Percentiles rank a stretch among this genome's conserved stretches.
Conservation (phyloP, 2,888 invertebrate species). For the Lasioglossum villosulum region DNA sequence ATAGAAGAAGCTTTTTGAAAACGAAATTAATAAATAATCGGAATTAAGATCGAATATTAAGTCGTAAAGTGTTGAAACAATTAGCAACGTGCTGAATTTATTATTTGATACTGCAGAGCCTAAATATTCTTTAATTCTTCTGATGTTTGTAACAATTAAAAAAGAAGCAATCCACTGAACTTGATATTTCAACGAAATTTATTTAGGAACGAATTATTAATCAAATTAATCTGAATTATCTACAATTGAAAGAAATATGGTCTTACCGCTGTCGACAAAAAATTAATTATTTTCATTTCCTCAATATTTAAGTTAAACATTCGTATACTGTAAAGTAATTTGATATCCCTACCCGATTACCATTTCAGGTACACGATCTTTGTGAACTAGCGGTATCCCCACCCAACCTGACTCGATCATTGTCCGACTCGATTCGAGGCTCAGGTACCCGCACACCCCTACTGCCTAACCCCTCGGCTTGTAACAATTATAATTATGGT, state of each 20-base stretch:
- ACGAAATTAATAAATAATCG: too few species aligned
- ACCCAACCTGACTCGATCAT: too few species aligned
- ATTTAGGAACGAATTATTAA: background rate
- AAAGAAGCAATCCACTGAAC: background rate
- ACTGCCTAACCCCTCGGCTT: too few species aligned
- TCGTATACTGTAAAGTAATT: background rate
- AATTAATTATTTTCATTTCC: background rate
- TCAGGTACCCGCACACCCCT: too few species aligned
- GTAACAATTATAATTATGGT: background rate
- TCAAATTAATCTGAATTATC: background rate
- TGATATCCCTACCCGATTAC: background rate
- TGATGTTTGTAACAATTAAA: background rate
- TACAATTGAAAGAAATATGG: background rate
- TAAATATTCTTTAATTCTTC: background rate
- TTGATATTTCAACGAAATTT: background rate
- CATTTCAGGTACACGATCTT: too few species aligned
- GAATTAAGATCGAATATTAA: too few species aligned
- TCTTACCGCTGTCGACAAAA: background rate
- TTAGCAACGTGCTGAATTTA: too few species aligned
- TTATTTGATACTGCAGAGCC: too few species aligned
- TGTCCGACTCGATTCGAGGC: too few species aligned
- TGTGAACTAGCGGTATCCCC: too few species aligned
- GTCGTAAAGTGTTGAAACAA: too few species aligned
- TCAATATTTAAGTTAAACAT: background rate
- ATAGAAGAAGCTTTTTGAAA: too few species aligned